Conservation (phyloP, 2,113 vertebrate genomes). For the Phodopus roborovskii region DNA sequence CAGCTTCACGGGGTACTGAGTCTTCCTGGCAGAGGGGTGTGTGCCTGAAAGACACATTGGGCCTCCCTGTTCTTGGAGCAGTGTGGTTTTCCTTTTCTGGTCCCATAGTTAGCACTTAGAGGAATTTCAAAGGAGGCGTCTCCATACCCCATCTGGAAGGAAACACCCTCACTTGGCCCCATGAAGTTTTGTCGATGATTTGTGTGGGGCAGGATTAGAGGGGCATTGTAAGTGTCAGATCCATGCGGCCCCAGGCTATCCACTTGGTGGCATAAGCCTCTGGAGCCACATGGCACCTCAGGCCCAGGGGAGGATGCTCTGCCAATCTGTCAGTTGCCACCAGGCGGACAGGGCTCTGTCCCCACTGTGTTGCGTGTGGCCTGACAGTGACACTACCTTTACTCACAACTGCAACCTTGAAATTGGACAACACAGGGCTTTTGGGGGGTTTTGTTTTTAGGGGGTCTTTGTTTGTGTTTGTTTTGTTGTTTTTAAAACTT, state of each 20-base stretch:
- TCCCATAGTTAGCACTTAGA: not conserved
- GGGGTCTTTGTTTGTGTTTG: not conserved
- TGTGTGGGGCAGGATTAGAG: not conserved
- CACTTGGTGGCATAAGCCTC: not conserved
- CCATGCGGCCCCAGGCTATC: accelerated
- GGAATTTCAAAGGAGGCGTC: constrained; percentile 40
- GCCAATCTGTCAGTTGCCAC: accelerated
- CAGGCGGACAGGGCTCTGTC: not conserved
- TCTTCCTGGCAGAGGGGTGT: not conserved
- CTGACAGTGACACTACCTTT: not conserved
- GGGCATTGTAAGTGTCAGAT: not conserved
- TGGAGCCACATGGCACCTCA: not conserved
- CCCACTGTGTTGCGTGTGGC: accelerated
- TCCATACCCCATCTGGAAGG: constrained; percentile 15
- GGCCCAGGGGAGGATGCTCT: not conserved
- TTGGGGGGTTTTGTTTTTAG: no score
- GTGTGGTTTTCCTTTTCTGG: not conserved
- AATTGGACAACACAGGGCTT: not conserved
- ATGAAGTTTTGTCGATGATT: not conserved
- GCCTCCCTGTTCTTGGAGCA: not conserved
- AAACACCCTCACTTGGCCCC: not conserved
- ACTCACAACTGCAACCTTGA: not conserved
- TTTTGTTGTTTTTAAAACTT: not conserved
- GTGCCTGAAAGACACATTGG: not conserved
- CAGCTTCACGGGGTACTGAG: constrained; percentile 20